These are phyloP conservation scores for Rhagologus leucostigma DNA, from an alignment of 2,113 vertebrate species.

Conservation along the genomic window DNA sequence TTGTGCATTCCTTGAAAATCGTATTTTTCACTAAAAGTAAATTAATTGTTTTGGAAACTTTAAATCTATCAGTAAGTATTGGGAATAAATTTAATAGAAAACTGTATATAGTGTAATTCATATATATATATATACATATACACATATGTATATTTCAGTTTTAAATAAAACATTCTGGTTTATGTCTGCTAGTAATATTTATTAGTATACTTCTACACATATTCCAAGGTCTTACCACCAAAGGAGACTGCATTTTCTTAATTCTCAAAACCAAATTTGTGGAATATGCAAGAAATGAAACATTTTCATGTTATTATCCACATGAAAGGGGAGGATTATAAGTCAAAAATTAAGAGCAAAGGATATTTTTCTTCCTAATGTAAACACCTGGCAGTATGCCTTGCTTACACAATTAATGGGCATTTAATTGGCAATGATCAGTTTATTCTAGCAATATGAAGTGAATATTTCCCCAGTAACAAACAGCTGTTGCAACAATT, in stretches of 20 bases:
- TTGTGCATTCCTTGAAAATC: background rate
- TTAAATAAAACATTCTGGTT: background rate
- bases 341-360: constrained; percentile 80
- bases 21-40: background rate
- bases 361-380: constrained; percentile 89
- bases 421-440: constrained; percentile 98
- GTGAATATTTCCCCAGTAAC: constrained; percentile 86
- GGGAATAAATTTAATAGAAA: background rate
- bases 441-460: constrained; percentile 93
- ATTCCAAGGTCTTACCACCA: background rate
- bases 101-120: background rate
- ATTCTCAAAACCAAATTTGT: constrained; percentile 39
- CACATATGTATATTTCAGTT: background rate
- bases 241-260: constrained; percentile 19
- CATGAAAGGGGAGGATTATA: constrained; percentile 63
- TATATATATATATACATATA: too few relatives aligned
- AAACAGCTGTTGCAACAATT: constrained; percentile 93
- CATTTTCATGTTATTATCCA: constrained; percentile 54
- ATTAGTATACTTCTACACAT: background rate
- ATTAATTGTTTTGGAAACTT: background rate
- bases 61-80: background rate
- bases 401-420: constrained; percentile 97
- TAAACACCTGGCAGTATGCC: constrained; percentile 96
- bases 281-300: constrained; percentile 31
- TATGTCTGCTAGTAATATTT: background rate